A percentile compares a stretch with the other conserved stretches of the same genome.
Evolutionary conservation across 2,113 vertebrate genomes (phyloP).

Genomic region (Brachirus orientalis): DNA sequence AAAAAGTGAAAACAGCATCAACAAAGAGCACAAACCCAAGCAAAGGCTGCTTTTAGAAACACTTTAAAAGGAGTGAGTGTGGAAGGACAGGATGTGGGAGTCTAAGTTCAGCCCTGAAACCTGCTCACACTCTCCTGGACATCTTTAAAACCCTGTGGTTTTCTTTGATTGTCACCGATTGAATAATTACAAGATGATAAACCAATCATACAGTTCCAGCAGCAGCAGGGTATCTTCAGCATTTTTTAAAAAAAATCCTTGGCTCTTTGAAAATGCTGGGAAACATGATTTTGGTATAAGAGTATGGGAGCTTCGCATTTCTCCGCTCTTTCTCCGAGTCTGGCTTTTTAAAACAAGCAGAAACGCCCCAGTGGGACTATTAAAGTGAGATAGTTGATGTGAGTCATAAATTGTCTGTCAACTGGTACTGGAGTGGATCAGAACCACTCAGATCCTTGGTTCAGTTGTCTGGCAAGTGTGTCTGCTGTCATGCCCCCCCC

Average conservation of each 20-base stretch:
- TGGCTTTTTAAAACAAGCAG: slow-evolving; percentile 13
- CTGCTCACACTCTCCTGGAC: slow-evolving; percentile 55
- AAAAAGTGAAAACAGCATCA: slow-evolving; percentile 72
- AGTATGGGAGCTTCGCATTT: not conserved
- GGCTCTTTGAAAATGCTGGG: not conserved
- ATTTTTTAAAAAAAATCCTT: slow-evolving; percentile 3
- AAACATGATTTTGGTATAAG: not conserved
- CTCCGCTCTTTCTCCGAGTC: not conserved
- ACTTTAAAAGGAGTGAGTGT: slow-evolving; percentile 58
- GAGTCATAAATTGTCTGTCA: slow-evolving; percentile 25
- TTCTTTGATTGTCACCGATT: slow-evolving; percentile 45
- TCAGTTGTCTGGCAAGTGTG: slow-evolving; percentile 48
- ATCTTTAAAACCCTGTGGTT: slow-evolving; percentile 53
- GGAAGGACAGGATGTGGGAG: slow-evolving; percentile 62
- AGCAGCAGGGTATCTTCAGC: slow-evolving; percentile 6
- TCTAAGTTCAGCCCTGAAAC: slow-evolving; percentile 53
- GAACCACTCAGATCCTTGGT: slow-evolving; percentile 31
- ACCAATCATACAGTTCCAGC: slow-evolving; percentile 19
- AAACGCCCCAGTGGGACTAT: slow-evolving; percentile 20
- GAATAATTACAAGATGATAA: slow-evolving; percentile 27
- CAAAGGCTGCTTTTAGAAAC: slow-evolving; percentile 73
- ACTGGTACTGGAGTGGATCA: slow-evolving; percentile 31
- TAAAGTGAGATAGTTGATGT: slow-evolving; percentile 14
- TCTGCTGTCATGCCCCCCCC: slow-evolving; percentile 51
- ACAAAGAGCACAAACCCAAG: slow-evolving; percentile 75